Evolutionary conservation across 2,888 invertebrate species (phyloP).

Genomic region (Pollenia griseotomentosa): DNA sequence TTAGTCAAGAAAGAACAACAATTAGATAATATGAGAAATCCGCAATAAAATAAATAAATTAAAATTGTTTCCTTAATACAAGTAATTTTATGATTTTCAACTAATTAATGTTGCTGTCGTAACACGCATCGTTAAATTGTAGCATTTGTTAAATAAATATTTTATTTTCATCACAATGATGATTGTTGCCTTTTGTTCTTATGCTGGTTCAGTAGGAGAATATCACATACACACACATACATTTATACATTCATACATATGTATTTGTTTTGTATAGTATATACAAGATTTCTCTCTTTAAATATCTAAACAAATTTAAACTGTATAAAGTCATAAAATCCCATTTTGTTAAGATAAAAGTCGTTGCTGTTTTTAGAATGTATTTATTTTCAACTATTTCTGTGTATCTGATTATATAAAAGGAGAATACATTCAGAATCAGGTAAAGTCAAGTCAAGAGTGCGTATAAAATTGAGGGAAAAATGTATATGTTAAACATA

Average conservation of each 20-base stretch:
- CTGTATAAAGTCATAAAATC: not conserved
- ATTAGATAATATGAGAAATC: no score
- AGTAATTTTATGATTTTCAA: not conserved
- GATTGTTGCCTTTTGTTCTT: not conserved
- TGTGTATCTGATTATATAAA: not conserved
- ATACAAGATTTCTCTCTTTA: no score
- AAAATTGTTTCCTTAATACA: not conserved
- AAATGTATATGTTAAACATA: slow-evolving; percentile 35
- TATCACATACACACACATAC: no score
- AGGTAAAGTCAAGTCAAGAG: slow-evolving; percentile 28
- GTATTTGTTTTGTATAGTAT: no score
- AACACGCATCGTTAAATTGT: slow-evolving; percentile 13
- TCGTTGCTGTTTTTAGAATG: not conserved
- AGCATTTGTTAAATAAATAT: slow-evolving; percentile 7
- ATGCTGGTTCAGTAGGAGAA: no score
- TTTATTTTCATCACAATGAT: not conserved
- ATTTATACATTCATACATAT: no score
- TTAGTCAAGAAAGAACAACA: no score
- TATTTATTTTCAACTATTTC: not conserved
- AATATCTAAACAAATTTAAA: no score
- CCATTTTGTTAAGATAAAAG: not conserved
- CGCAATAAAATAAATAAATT: slow-evolving; percentile 9
- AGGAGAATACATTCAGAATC: not conserved
- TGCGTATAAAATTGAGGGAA: slow-evolving; percentile 50
- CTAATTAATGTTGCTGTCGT: slow-evolving; percentile 7